Evolutionary conservation across 2,113 vertebrate species (phyloP), one percentile per base, ranked within the genome.

Genomic region (Cyrtonyx montezumae): DNA sequence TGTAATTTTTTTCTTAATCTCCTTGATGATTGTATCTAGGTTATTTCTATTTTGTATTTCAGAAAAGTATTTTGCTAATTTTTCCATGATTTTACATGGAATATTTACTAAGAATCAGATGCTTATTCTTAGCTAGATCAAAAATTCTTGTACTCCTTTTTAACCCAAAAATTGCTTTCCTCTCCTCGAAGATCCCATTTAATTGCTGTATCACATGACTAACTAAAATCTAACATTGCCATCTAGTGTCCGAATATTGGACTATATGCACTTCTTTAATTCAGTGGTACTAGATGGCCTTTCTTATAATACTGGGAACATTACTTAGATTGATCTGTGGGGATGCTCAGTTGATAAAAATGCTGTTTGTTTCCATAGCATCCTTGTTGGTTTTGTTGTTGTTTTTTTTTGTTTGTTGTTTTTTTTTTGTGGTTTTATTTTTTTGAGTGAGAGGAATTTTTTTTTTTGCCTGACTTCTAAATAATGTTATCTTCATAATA

Each of bases 181-280:
- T 77, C 20, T 62, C 76, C 56, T 37, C 83, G 59, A 75, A 90
- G 74, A 79, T 36, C 13, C 13, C 32, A 43, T 70, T 89, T 53
- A 30, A 63, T 55, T 67, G 21, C 23, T 76, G 46, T 55, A 63
- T 86, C 93, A 96, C 89, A 96, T 94, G 92, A 96, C 89, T 82
- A 96, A 96, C 77, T 61, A 83, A 96, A 91, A 95, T 94, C 91
- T 87, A 88, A 91, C 76, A 95, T 59, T 96, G 95, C 94, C 95
- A 96, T 96, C 96, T 96, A 96, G 87, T 90, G 93, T 68, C 45
- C 73, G 5, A 13, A 6, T 5, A 9, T 65, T 34, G 51, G 49
- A 80, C 43, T 36, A 25, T 20, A 32, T 32, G 2, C 19, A 26
- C 4, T 22, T 30, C 3, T 79, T 49, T 6, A 92, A 56, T 70